phyloP scores from a whole-genome alignment of 2,888 invertebrate genomes.

The Escarpia spicata region DNA sequence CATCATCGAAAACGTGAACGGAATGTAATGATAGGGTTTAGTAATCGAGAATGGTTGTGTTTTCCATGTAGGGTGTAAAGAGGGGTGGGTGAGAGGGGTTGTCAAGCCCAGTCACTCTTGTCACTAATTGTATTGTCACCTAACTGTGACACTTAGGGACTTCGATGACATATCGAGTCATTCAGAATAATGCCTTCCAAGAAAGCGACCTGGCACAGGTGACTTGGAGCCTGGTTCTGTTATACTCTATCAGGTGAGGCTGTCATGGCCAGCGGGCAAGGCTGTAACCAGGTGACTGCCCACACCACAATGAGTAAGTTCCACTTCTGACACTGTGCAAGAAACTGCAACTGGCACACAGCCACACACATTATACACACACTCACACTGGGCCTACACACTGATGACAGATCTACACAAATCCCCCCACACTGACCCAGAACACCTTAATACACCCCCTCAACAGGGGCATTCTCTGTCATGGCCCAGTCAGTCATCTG shows the following conservation, averaged over 20 bases:
- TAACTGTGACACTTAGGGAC: not conserved
- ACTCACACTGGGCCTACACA: not conserved
- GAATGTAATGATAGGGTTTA: not conserved
- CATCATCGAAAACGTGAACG: not conserved
- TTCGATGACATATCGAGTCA: not conserved
- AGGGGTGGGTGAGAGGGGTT: not conserved
- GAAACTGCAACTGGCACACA: not conserved
- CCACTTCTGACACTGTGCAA: not conserved
- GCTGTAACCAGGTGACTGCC: not conserved
- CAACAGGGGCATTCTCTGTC: conserved; percentile 5
- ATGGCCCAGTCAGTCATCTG: not conserved
- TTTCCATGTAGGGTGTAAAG: not conserved
- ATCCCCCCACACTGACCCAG: not conserved
- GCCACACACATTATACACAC: no score
- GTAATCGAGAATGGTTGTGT: not conserved
- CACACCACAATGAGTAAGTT: not conserved
- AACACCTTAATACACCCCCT: not conserved
- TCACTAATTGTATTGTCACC: not conserved
- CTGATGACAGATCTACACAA: not conserved
- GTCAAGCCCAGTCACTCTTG: not conserved
- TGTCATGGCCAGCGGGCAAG: not conserved
- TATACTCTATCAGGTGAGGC: not conserved
- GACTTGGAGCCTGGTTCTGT: not conserved
- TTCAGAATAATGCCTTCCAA: conserved; percentile 5
- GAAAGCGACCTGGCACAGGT: not conserved